phyloP scores from a whole-genome alignment of 1,140 invertebrate genomes.

The Hypsibius dujardini region DNA sequence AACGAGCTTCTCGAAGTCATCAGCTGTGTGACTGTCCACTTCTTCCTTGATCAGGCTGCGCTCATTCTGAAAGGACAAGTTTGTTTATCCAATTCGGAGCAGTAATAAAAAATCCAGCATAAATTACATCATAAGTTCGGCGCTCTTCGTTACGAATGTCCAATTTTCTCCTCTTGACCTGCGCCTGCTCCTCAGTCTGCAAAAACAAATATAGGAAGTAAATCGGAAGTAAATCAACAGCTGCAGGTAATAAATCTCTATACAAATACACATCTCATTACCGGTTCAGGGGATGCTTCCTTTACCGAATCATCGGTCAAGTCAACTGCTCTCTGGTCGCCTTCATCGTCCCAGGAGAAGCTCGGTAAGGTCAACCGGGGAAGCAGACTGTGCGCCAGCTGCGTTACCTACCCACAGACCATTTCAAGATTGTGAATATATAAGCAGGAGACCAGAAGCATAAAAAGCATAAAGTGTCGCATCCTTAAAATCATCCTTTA shows the following conservation, averaged over 20 bases:
- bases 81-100: too few relatives aligned
- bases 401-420: too few relatives aligned
- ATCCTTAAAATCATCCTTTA: too few relatives aligned
- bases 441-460: too few relatives aligned
- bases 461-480: too few relatives aligned
- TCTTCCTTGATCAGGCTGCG: slow-evolving; percentile 43
- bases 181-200: slow-evolving; percentile 37
- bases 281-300: slow-evolving; percentile 17
- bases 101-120: background rate
- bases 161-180: slow-evolving; percentile 24
- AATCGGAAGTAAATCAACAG: too few relatives aligned
- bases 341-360: slow-evolving; percentile 27
- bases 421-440: too few relatives aligned
- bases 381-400: background rate
- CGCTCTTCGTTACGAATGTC: slow-evolving; percentile 29
- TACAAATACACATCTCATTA: too few relatives aligned
- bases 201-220: background rate
- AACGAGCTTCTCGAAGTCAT: slow-evolving; percentile 72
- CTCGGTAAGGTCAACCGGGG: slow-evolving; percentile 23
- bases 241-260: too few relatives aligned
- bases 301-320: slow-evolving; percentile 25
- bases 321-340: slow-evolving; percentile 19
- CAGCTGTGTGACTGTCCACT: slow-evolving; percentile 47
- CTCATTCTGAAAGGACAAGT: slow-evolving; percentile 45
- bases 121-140: slow-evolving; percentile 27